Percentiles rank a stretch among this genome's conserved stretches.
Conservation (phyloP, 37 sponge, comb jelly and placozoan species). For the Geodia barretti region DNA sequence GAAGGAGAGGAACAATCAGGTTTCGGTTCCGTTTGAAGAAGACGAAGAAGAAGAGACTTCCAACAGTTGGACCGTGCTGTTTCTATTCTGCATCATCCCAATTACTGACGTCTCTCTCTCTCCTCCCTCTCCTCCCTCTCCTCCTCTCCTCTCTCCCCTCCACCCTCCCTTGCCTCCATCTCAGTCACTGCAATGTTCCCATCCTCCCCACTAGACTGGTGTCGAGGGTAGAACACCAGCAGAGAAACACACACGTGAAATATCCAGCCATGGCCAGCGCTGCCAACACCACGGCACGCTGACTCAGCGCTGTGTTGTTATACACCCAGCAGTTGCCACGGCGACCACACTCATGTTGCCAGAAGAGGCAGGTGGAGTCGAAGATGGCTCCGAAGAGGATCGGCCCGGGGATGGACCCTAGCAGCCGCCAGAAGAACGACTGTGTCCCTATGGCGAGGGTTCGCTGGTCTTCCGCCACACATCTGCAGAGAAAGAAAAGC, state of each 20-base stretch:
- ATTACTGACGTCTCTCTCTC: not conserved
- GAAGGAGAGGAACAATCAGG: no score
- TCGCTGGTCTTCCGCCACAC: slow-evolving; percentile 76
- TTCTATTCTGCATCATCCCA: not conserved
- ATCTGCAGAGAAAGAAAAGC: no score
- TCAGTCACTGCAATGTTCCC: not conserved
- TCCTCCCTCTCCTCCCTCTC: not conserved
- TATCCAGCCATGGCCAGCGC: not conserved
- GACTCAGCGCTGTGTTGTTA: slow-evolving; percentile 41
- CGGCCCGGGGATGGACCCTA: slow-evolving; percentile 78
- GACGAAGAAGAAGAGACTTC: no score
- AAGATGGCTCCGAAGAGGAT: slow-evolving; percentile 64
- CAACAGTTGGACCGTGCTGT: not conserved
- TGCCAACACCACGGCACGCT: slow-evolving; percentile 7
- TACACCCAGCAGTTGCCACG: slow-evolving; percentile 80
- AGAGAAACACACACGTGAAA: not conserved
- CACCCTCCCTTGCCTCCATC: not conserved
- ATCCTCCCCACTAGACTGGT: not conserved
- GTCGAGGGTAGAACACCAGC: slow-evolving; percentile 28
- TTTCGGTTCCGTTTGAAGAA: no score
- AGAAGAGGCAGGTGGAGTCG: slow-evolving; percentile 63
- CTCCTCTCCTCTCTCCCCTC: not conserved
- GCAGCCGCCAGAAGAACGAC: slow-evolving; percentile 53
- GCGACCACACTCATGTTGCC: slow-evolving; percentile 53
- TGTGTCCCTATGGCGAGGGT: slow-evolving; percentile 67